Evolutionary conservation across 2,797 vertebrate genomes (phyloP).

Genomic region (Scarus forsteni): DNA sequence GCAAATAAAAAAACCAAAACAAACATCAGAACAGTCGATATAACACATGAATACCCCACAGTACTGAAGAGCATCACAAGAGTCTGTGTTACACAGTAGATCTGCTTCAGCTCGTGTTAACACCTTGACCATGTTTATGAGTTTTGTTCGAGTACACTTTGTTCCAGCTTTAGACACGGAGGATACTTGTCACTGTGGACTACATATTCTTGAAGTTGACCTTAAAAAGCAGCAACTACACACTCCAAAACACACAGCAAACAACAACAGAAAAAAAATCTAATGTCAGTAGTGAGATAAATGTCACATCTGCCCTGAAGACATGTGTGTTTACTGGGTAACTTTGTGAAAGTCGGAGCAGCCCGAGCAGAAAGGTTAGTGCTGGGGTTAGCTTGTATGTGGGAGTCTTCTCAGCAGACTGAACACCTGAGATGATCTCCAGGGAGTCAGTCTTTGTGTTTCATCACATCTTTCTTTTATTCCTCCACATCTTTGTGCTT

Average conservation of each 20-base stretch:
- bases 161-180: not conserved
- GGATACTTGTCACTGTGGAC: not conserved
- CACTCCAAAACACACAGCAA: not conserved
- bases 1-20: too few species aligned
- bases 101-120: not conserved
- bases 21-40: too few species aligned
- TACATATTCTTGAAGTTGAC: not conserved
- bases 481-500: not conserved
- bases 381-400: conserved; percentile 55
- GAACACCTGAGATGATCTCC: conserved; percentile 73
- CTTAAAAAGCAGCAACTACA: not conserved
- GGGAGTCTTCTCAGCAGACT: conserved; percentile 64
- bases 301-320: conserved; percentile 71
- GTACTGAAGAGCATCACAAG: not conserved
- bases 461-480: conserved; percentile 40
- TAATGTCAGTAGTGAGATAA: conserved; percentile 63
- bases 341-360: conserved; percentile 77
- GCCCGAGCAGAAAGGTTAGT: conserved; percentile 76
- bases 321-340: conserved; percentile 71
- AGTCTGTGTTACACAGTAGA: not conserved
- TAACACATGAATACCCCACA: too few species aligned
- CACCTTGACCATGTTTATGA: not conserved
- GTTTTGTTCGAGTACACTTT: not conserved
- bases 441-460: conserved; percentile 70
- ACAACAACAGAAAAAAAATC: not conserved